Evolutionary conservation across 2,888 invertebrate species (phyloP).

Genomic region (Melangyna quadrimaculata): DNA sequence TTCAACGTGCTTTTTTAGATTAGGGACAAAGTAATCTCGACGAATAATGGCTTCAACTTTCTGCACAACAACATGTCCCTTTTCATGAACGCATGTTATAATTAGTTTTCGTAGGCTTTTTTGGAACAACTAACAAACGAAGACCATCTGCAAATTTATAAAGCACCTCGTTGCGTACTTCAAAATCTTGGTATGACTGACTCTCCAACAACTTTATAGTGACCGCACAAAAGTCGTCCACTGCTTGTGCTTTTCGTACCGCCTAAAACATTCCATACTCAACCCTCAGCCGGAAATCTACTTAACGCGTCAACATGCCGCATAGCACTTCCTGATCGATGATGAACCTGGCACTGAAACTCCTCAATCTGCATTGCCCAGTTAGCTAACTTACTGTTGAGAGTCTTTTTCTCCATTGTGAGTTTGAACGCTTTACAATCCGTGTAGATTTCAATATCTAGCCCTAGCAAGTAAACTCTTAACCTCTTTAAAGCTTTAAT

Average conservation of each 20-base stretch:
- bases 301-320: conserved; percentile 27
- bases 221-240: not conserved
- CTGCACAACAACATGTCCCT: not conserved
- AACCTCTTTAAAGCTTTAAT: too few relatives aligned
- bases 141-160: not conserved
- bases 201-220: not conserved
- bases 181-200: not conserved
- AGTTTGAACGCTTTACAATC: too few relatives aligned
- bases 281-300: conserved; percentile 14
- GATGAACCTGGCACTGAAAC: not conserved
- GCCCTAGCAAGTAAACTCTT: too few relatives aligned
- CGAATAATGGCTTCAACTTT: conserved; percentile 12
- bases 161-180: not conserved
- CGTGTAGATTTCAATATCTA: too few relatives aligned
- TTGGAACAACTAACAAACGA: not conserved
- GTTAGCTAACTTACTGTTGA: not conserved
- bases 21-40: conserved; percentile 17
- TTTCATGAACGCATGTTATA: too few relatives aligned
- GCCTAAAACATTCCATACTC: conserved; percentile 3
- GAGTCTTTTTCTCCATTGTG: too few relatives aligned
- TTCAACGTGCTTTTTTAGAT: not conserved
- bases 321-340: too few relatives aligned
- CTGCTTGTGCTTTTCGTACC: conserved; percentile 33
- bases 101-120: not conserved
- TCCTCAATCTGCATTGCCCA: not conserved